A percentile compares a stretch with the other conserved stretches of the same genome.
These are phyloP conservation scores for Martes martes DNA, from an alignment of 2,113 vertebrate genomes.

Conservation along the genomic window DNA sequence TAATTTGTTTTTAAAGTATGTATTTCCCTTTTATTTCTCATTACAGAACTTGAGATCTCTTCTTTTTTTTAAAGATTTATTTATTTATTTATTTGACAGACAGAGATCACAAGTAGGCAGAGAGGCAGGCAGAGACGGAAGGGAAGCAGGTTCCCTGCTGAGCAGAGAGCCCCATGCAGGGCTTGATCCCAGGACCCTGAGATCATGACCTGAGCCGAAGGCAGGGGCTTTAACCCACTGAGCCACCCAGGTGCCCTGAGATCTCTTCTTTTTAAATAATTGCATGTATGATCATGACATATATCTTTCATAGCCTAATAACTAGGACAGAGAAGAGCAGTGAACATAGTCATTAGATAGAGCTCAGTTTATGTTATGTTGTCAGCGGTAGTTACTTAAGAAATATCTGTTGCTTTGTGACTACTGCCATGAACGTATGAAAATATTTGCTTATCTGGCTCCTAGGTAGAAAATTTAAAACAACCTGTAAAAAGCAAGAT, in stretches of 20 bases:
- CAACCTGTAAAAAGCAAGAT: background rate
- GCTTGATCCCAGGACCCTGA: no score
- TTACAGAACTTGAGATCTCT: background rate
- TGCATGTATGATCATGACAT: background rate
- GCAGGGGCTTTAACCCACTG: no score
- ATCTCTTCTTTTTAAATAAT: background rate
- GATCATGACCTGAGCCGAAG: no score
- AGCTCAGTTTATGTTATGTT: background rate
- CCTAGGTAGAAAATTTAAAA: background rate
- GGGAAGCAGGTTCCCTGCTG: no score
- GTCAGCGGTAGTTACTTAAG: background rate
- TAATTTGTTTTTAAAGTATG: background rate
- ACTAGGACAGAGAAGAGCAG: background rate
- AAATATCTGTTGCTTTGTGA: background rate
- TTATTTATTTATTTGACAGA: no score
- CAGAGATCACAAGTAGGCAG: no score
- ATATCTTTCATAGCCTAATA: background rate
- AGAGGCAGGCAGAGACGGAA: no score
- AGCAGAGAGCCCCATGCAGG: no score
- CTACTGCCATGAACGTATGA: background rate
- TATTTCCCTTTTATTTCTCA: background rate
- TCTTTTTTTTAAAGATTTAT: background rate
- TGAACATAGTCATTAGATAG: background rate
- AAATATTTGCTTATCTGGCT: conserved; percentile 1
- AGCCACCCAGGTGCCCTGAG: background rate